Base-by-base conservation (phyloP, 30 jellyfish, hydroid and myxozoan genomes). In the Rhopilema esculentum region DNA sequence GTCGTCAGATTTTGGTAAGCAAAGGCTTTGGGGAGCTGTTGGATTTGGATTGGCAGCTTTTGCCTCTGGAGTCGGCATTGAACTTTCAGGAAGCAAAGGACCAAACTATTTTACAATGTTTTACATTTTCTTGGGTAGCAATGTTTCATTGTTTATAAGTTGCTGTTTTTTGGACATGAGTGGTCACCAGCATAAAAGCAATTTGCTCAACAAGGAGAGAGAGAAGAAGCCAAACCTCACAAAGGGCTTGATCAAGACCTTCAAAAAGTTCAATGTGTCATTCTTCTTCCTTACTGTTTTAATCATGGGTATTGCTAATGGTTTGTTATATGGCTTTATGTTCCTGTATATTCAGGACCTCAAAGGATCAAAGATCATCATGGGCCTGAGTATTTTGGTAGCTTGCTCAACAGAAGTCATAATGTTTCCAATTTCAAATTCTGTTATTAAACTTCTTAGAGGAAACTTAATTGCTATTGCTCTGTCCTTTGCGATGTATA, bases 11-110 rank as follows among this genome's bases (percentile, higher is more conserved):
- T 92, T 79, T 82, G 98, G 96, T 0, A 79, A 76, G 69, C 95
- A 83, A 52, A 66, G 98, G 49, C 69, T 92, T 1, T 87, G 89
- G 85, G 98, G 96, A n/a, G 90, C 98, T 53, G 89, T 92, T 66
- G 98, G 98, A 4, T 86, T 80, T 66, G 96, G 96, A 16, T 64
- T 92, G 71, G 85, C 94, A 12, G 89, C 96, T 0, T 72, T 87
- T n/a, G 90, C 88, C 7, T 75, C 96, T 33, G 96, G 96, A 9
- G 84, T 92, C 15, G 93, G 91, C 4, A 63, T 86, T 19, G 88
- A 86, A 26, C 84, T 71, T 12, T 68, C 81, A 32, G 94, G 89
- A 18, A 30, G 29, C 21, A 61, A 75, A 27, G 84, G 79, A 29
- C 97, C 91, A n/a, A 80, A 79, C 65, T 81, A 81, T 24, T 69